Base-by-base conservation (phyloP, 2,113 vertebrate genomes). In the Sinocyclocheilus grahami region DNA sequence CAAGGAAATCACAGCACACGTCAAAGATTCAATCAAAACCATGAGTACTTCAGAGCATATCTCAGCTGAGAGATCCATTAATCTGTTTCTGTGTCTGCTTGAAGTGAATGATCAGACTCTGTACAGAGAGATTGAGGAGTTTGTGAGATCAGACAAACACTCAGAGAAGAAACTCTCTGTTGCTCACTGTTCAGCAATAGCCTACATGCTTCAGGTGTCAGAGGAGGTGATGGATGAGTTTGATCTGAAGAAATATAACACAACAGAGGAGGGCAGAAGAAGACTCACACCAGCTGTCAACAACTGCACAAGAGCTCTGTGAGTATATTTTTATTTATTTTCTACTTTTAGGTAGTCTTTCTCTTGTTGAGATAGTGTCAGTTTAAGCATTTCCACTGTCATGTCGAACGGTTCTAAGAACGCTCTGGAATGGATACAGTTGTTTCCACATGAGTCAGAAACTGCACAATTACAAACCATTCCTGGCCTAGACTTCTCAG, bases 121-220 rank as follows among this genome's bases (percentile, higher is more conserved):
- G 62, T 65, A n/a, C 62, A 65, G 62, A 65, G 62, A 65, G 62
- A n/a, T 65, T 27, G 16, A 65, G n/a, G 62, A 65, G 62, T 65
- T 65, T 27, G 12, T 65, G 62, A 65, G 18, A 65, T 65, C 62
- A 27, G 18, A 65, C 14, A 55, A 55, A 18, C 4, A 55, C 1
- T 46, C 42, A 46, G 42, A 46, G 42, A 46, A 46, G 42, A 46
- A 46, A 46, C 9, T 46, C 2, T 46, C 53, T 55, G 51, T 14
- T 53, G 51, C 51, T 65, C 22, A 65, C 8, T 65, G 62, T 27
- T 65, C 62, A 65, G 62, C 62, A 27, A 65, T 65, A 22, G 20
- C 62, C 7, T 65, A 65, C 62, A 65, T 65, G 62, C 62, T 65
- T 27, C 62, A 65, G 62, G 2, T 65, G n/a, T 65, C 62, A 27